phyloP scores from a whole-genome alignment of 2,797 vertebrate genomes.

The Anguilla megastoma region DNA sequence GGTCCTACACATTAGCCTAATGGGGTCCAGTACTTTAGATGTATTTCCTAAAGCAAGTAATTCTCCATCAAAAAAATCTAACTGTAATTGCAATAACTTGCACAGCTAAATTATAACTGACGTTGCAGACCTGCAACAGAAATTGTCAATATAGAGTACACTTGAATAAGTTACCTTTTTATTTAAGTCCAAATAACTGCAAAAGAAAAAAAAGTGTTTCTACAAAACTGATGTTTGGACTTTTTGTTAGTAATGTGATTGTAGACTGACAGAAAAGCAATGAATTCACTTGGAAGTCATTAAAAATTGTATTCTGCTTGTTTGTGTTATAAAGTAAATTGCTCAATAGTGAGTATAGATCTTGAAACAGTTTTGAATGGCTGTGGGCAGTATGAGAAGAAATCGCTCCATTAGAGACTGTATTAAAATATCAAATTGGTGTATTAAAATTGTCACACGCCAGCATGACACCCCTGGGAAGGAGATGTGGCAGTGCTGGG shows the following conservation, averaged over 20 bases:
- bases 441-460: no score
- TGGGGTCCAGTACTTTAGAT: not conserved
- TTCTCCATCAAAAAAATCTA: not conserved
- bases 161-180: not conserved
- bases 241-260: not conserved
- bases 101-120: not conserved
- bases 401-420: not conserved
- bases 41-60: not conserved
- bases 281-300: not conserved
- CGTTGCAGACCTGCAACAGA: not conserved
- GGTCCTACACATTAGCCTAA: not conserved
- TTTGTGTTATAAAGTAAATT: not conserved
- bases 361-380: not conserved
- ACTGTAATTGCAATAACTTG: not conserved
- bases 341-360: not conserved
- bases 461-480: no score
- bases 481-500: no score
- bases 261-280: not conserved
- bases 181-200: not conserved
- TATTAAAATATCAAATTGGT: not conserved
- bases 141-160: not conserved
- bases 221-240: not conserved
- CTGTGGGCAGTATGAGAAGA: not conserved
- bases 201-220: not conserved
- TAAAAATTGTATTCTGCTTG: not conserved